Percentiles rank a stretch among this genome's conserved stretches.
These are phyloP conservation scores for Seladonia tumulorum DNA, from an alignment of 2,888 invertebrate genomes.

Conservation along the genomic window DNA sequence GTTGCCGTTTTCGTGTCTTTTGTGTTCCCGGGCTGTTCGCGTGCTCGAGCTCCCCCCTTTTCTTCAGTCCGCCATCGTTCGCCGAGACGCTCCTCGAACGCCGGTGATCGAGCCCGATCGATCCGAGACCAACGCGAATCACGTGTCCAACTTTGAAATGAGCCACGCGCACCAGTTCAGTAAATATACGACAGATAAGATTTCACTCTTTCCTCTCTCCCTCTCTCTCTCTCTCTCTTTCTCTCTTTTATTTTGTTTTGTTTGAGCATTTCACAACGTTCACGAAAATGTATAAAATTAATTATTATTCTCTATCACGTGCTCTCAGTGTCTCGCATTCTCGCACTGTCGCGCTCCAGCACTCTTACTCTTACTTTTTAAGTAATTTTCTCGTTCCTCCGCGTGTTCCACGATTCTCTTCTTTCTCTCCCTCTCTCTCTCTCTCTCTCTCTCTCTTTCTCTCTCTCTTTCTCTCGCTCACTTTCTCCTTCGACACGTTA, in stretches of 20 bases:
- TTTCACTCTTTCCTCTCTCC: conserved; percentile 62
- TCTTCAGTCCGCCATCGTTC: conserved; percentile 25
- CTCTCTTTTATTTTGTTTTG: conserved; percentile 55
- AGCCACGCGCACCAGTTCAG: conserved; percentile 63
- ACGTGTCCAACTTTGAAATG: conserved; percentile 56
- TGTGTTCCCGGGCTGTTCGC: neutral
- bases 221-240: conserved; percentile 40
- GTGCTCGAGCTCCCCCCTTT: neutral
- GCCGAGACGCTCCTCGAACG: conserved; percentile 55
- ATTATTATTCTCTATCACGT: conserved; percentile 80
- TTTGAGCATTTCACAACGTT: conserved; percentile 83
- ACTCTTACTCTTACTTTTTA: neutral
- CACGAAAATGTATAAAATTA: conserved; percentile 83
- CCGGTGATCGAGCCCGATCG: conserved; percentile 60
- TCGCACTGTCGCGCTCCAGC: neutral
- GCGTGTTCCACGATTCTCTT: neutral
- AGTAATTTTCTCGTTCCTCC: neutral
- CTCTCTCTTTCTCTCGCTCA: neutral
- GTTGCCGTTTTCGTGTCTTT: neutral
- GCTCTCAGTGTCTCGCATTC: conserved; percentile 60
- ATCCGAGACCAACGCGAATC: conserved; percentile 64
- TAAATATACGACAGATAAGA: conserved; percentile 77
- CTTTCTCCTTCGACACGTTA: neutral
- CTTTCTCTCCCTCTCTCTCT: neutral
- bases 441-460: neutral